These are phyloP conservation scores for Tetanocera ferruginea DNA, from an alignment of 2,888 invertebrate species.

Conservation along the genomic window DNA sequence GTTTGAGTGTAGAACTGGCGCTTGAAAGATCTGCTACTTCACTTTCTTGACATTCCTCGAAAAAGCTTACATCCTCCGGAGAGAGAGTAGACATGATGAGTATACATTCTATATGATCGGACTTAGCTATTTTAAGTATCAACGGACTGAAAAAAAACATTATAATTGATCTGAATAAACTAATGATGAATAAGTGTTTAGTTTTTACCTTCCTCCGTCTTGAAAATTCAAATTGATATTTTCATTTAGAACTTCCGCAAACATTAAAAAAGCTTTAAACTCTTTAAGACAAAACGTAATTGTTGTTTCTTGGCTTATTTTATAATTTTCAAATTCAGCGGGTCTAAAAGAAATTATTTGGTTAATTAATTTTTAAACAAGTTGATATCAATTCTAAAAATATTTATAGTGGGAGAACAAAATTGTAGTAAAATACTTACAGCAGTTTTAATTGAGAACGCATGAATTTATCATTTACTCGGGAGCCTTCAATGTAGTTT, in stretches of 20 bases:
- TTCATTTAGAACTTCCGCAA: conserved; percentile 82
- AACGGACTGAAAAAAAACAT: conserved; percentile 74
- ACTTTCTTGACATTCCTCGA: conserved; percentile 55
- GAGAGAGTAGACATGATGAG: conserved; percentile 80
- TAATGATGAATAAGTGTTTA: background rate
- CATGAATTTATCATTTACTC: conserved; percentile 78
- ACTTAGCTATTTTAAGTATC: conserved; percentile 80
- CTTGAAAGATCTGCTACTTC: conserved; percentile 50
- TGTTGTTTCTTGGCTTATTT: conserved; percentile 72
- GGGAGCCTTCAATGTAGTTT: conserved; percentile 81
- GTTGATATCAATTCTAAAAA: background rate
- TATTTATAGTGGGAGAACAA: background rate
- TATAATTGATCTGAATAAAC: background rate
- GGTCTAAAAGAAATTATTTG: conserved; percentile 50
- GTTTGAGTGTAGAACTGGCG: conserved; percentile 46
- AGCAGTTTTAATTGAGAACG: conserved; percentile 83
- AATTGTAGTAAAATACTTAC: conserved; percentile 45
- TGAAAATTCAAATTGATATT: conserved; percentile 82
- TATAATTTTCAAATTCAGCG: conserved; percentile 63
- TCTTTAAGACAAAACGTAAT: conserved; percentile 91
- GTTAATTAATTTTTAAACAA: background rate
- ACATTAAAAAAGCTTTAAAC: conserved; percentile 82
- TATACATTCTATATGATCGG: conserved; percentile 81
- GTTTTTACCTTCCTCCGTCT: conserved; percentile 76
- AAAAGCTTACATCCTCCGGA: conserved; percentile 65